Conservation (phyloP, 1,140 invertebrate species). For the Carcinoscorpius rotundicauda region DNA sequence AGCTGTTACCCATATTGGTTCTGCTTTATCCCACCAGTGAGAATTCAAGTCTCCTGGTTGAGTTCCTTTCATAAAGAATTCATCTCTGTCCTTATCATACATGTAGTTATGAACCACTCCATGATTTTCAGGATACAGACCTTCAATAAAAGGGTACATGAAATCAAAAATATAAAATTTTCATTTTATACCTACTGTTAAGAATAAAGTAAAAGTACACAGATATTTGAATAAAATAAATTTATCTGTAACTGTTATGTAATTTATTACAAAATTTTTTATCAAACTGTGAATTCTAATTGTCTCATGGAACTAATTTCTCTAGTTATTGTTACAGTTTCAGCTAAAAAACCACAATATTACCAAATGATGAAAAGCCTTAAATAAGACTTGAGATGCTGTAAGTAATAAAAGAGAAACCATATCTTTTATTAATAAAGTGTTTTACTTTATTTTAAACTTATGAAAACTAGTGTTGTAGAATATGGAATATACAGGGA, state of each 20-base stretch:
- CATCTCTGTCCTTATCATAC: constrained; percentile 24
- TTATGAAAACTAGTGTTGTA: too few species aligned
- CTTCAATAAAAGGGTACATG: constrained; percentile 13
- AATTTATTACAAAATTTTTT: too few species aligned
- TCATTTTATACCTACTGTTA: background rate
- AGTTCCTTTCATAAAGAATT: constrained; percentile 24
- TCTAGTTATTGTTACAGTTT: background rate
- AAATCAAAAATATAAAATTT: constrained; percentile 3
- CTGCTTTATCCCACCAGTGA: constrained; percentile 29
- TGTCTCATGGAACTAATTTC: background rate
- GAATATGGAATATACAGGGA: too few species aligned
- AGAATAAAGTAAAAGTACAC: background rate
- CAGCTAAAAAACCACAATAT: too few species aligned
- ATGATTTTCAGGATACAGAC: constrained; percentile 28
- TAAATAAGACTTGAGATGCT: too few species aligned
- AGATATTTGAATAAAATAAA: background rate
- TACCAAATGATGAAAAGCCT: too few species aligned
- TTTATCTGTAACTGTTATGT: too few species aligned
- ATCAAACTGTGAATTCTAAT: background rate
- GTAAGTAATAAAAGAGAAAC: too few species aligned
- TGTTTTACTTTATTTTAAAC: too few species aligned
- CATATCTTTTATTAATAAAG: too few species aligned
- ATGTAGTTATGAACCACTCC: constrained; percentile 30
- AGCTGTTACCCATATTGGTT: constrained; percentile 30
- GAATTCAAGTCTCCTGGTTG: constrained; percentile 21